Base-by-base conservation (phyloP, 2,797 vertebrate species). In the Dallia pectoralis region DNA sequence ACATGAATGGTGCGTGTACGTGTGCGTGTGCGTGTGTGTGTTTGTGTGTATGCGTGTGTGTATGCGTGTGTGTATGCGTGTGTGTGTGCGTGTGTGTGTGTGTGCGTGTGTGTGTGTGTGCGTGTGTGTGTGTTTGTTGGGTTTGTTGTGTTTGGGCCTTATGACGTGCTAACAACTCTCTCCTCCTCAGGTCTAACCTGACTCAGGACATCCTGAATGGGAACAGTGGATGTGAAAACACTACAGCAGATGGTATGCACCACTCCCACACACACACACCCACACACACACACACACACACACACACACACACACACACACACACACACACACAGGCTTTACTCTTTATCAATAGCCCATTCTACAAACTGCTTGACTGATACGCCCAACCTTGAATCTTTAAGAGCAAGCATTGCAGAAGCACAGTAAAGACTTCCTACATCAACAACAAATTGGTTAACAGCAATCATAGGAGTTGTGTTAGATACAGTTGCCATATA, bases 121-220 rank as follows among this genome's bases (percentile, higher is more conserved):
- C 71, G 51, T 74, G 70, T 82, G 77, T 75, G 65, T 67, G 62
- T 29, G 32, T 29, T n/a, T n/a, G n/a, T n/a, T n/a, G n/a, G n/a
- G n/a, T n/a, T n/a, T n/a, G n/a, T n/a, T n/a, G n/a, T 44, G 3
- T 44, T 44, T 44, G 40, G 6, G 40, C 40, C 1, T 3, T 44
- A 32, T 32, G 30, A 64, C 9, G 18, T 1, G 14, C 62, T 64
- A 32, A 64, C 62, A 32, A 29, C 53, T 80, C 77, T 80, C 56
- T 79, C 79, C 80, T 36, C 82, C 76, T 30, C 81, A 97, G 96
- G 86, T 90, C 92, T 51, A 73, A 76, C 72, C 83, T 96, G 86
- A 93, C 93, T 76, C 96, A 97, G 82, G 96, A 97, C 67, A 78
- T 97, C 79, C 88, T 93, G 87, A 87, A 87, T 76, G 96, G 96